Percentiles rank a stretch among this genome's conserved stretches.
phyloP scores from a whole-genome alignment of 2,797 vertebrate species.

The Sebastes vulpes region DNA sequence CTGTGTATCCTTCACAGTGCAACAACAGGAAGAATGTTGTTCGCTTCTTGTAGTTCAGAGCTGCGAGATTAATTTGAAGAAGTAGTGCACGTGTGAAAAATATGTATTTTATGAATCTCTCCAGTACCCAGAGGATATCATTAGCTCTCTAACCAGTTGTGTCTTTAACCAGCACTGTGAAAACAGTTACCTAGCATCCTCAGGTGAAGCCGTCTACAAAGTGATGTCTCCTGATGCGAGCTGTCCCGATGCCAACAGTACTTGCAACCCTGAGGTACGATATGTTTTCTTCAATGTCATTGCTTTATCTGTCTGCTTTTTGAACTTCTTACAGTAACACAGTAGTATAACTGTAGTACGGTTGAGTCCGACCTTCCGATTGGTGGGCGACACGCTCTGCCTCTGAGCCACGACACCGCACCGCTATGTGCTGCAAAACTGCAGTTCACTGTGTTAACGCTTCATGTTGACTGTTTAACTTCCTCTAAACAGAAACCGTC shows the following conservation, averaged over 20 bases:
- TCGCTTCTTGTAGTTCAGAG: not conserved
- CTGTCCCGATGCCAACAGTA: conserved; percentile 88
- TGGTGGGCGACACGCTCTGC: too few species aligned
- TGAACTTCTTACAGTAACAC: rapidly evolving
- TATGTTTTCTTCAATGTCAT: not conserved
- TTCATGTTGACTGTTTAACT: too few species aligned
- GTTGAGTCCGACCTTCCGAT: too few species aligned
- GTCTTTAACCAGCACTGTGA: conserved; percentile 41
- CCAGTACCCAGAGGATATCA: not conserved
- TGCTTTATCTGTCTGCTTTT: too few species aligned
- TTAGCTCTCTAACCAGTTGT: not conserved
- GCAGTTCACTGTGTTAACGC: too few species aligned
- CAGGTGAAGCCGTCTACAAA: conserved; percentile 91
- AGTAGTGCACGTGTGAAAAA: not conserved
- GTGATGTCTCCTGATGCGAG: conserved; percentile 85
- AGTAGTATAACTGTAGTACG: not conserved
- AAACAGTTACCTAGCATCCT: conserved; percentile 91
- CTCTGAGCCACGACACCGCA: too few species aligned
- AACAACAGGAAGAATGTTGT: not conserved
- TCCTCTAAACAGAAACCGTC: too few species aligned
- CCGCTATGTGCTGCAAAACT: rapidly evolving
- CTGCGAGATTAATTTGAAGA: not conserved
- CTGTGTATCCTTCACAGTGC: conserved; percentile 90
- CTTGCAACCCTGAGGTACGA: conserved; percentile 87
- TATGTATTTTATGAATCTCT: not conserved